phyloP scores from a whole-genome alignment of 2,888 invertebrate genomes.

The Paralinhomoeus sp. region DNA sequence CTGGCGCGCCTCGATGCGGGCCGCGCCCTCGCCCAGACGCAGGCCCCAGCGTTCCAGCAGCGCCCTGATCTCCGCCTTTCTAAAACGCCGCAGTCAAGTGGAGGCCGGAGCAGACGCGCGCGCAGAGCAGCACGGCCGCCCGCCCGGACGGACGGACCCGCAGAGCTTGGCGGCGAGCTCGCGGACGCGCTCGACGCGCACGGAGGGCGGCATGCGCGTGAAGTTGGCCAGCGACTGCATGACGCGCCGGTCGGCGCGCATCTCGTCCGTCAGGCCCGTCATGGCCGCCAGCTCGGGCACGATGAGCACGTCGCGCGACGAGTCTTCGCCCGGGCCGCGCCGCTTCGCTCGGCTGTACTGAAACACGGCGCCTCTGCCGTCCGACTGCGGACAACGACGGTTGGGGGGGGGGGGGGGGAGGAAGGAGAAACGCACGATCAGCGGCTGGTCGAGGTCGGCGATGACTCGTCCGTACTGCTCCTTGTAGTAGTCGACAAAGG shows the following conservation, averaged over 20 bases:
- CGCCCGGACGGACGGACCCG: too few species aligned
- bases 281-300: constrained; percentile 69
- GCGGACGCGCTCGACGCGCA: constrained; percentile 42
- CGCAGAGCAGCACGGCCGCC: too few species aligned
- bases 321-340: constrained; percentile 8
- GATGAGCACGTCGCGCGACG: constrained; percentile 31
- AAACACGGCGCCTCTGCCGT: background rate
- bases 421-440: constrained; percentile 15
- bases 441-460: constrained; percentile 37
- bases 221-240: constrained; percentile 49
- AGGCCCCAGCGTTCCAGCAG: constrained; percentile 62
- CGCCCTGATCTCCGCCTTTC: too few species aligned
- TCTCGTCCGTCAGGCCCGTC: constrained; percentile 64
- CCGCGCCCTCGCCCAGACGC: constrained; percentile 22
- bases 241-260: constrained; percentile 50
- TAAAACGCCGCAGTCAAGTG: too few species aligned
- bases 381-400: too few species aligned
- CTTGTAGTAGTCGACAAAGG: constrained; percentile 50
- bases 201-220: constrained; percentile 55
- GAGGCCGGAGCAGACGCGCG: too few species aligned
- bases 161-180: constrained; percentile 38
- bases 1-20: constrained; percentile 14
- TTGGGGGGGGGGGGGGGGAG: too few species aligned
- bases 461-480: constrained; percentile 49
- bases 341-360: constrained; percentile 14